Evolutionary conservation across 1,140 invertebrate genomes (phyloP).

Genomic region (Trichomalopsis sarcophagae): DNA sequence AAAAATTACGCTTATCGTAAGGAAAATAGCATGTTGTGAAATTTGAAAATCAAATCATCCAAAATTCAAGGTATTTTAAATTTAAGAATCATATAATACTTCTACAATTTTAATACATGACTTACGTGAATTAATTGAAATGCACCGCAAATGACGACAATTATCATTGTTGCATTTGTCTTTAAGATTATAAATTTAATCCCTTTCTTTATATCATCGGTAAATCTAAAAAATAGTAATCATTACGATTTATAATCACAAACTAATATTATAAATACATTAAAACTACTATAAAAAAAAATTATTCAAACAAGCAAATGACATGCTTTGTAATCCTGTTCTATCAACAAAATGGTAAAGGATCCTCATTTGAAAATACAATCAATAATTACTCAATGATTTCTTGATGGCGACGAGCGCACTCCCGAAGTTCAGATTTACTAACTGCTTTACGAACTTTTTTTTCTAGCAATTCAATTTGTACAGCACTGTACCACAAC

Average conservation of each 20-base stretch:
- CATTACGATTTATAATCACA: neutral
- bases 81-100: no score
- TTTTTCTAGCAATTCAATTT: conserved; percentile 59
- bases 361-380: neutral
- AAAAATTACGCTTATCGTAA: no score
- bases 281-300: no score
- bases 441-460: conserved; percentile 38
- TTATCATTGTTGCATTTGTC: conserved; percentile 58
- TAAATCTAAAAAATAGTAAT: conserved; percentile 57
- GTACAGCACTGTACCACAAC: conserved; percentile 57
- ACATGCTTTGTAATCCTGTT: no score
- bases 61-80: no score
- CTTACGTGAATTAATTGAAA: conserved; percentile 62
- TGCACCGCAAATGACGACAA: conserved; percentile 58
- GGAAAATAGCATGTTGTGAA: no score
- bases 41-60: no score
- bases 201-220: conserved; percentile 46
- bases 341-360: neutral
- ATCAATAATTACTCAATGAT: conserved; percentile 55
- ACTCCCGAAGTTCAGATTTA: conserved; percentile 41
- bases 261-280: no score
- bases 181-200: conserved; percentile 58
- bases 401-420: conserved; percentile 55
- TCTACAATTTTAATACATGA: neutral
- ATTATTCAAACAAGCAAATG: no score